Evolutionary conservation across 2,797 vertebrate species (phyloP), one percentile per base, ranked within the genome.

Genomic region (Malacoctenus gilli): DNA sequence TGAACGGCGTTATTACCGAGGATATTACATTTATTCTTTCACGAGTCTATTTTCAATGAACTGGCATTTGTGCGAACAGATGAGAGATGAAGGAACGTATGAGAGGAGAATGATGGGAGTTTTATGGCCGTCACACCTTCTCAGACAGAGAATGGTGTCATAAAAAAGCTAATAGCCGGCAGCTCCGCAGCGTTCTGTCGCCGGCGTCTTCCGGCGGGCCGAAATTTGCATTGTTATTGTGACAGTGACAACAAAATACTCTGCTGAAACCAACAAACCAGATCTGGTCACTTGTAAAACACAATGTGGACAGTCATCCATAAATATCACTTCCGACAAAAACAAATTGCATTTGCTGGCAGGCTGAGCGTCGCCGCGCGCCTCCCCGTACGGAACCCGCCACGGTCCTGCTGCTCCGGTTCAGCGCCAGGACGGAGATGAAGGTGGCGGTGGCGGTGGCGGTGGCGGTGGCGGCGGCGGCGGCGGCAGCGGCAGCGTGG

Each of bases 211-310:
- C 14, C 3, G 2, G 14, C 20, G 31, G 19, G 34, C 5, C 2
- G 11, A 37, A 52, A 58, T 56, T 54, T 54, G 55, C 42, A 39
- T 53, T 59, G 19, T 25, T 62, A 57, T 55, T 64, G 57, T 65
- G 20, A 25, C 48, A 34, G 25, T 4, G 18, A 40, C 47, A 35
- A 46, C 22, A 38, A 21, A 55, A 51, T 31, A 35, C 4, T 25
- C 47, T 34, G 25, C 10, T 5, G 13, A 13, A 66, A 31, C 25
- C 31, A 31, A 21, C 53, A 10, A 57, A 66, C 21, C 14, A 25
- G 70, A 41, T 38, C 35, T 53, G 59, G 49, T 35, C 57, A 68
- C 71, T 69, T 79, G 67, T 72, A 47, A 64, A 80, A 71, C 64
- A 44, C 39, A 57, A 25, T 8, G 60, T 31, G 18, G 38, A 73